Conservation (phyloP, 2,113 vertebrate genomes). For the Neogale vison region DNA sequence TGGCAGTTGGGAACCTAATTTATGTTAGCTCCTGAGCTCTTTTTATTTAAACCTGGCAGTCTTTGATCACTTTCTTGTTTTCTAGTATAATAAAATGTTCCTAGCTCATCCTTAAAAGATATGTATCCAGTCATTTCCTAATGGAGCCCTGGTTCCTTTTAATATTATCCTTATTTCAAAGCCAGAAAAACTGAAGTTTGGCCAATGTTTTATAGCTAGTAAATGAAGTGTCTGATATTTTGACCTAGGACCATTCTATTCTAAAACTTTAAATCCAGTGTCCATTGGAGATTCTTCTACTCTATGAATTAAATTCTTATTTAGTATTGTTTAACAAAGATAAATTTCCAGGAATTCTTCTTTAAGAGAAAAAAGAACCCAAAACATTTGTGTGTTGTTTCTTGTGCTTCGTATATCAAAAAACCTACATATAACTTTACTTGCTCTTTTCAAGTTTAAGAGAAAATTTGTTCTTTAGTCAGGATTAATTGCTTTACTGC, state of each 20-base stretch:
- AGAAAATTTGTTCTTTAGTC: neutral
- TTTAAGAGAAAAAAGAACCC: neutral
- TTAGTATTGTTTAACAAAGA: neutral
- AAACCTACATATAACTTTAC: neutral
- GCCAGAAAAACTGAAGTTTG: neutral
- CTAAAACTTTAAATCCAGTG: neutral
- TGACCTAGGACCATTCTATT: neutral
- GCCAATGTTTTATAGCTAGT: neutral
- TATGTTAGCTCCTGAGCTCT: neutral
- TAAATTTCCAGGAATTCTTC: neutral
- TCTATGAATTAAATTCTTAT: neutral
- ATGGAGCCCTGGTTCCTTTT: neutral
- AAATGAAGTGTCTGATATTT: neutral
- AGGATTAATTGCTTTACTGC: slow-evolving; percentile 33
- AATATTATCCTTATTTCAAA: neutral
- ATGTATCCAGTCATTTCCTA: neutral
- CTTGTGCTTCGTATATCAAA: neutral
- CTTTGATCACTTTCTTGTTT: neutral
- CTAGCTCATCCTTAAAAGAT: neutral
- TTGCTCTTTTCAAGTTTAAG: neutral
- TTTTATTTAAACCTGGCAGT: neutral
- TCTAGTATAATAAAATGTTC: slow-evolving; percentile 6
- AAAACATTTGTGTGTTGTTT: neutral
- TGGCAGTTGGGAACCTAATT: neutral
- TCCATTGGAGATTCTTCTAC: neutral